Evolutionary conservation across 2,888 invertebrate genomes (phyloP).

Genomic region (Petrolisthes cinctipes): DNA sequence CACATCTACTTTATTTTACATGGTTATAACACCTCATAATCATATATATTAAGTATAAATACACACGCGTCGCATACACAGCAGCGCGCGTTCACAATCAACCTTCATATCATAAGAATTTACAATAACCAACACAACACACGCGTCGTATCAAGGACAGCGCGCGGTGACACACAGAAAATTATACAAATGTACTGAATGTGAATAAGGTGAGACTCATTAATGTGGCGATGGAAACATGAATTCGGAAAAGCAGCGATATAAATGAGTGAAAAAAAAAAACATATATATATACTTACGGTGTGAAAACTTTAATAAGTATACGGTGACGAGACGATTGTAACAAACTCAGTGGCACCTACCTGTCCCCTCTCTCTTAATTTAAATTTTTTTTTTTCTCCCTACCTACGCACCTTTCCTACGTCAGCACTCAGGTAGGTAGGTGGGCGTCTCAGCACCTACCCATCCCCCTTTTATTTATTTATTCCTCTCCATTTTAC

Average conservation of each 20-base stretch:
- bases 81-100: slow-evolving; percentile 12
- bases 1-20: too few relatives aligned
- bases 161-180: slow-evolving; percentile 5
- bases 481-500: neutral
- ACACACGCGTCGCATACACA: slow-evolving; percentile 1
- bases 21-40: too few relatives aligned
- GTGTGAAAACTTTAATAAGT: too few relatives aligned
- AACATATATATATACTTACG: too few relatives aligned
- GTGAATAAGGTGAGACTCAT: neutral
- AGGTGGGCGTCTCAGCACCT: slow-evolving; percentile 3
- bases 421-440: slow-evolving; percentile 10
- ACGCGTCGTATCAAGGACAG: slow-evolving; percentile 31
- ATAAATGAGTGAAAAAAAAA: neutral
- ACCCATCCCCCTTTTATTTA: neutral
- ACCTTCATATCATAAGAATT: neutral
- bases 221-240: neutral
- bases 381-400: neutral
- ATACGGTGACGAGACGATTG: too few relatives aligned
- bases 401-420: slow-evolving; percentile 13
- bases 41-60: neutral
- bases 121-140: neutral
- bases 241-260: slow-evolving; percentile 14
- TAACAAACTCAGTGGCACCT: neutral
- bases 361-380: slow-evolving; percentile 15
- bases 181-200: neutral